Percentiles rank a stretch among this genome's conserved stretches.
phyloP scores from a whole-genome alignment of 2,888 invertebrate genomes.

The Corbicula japonica region DNA sequence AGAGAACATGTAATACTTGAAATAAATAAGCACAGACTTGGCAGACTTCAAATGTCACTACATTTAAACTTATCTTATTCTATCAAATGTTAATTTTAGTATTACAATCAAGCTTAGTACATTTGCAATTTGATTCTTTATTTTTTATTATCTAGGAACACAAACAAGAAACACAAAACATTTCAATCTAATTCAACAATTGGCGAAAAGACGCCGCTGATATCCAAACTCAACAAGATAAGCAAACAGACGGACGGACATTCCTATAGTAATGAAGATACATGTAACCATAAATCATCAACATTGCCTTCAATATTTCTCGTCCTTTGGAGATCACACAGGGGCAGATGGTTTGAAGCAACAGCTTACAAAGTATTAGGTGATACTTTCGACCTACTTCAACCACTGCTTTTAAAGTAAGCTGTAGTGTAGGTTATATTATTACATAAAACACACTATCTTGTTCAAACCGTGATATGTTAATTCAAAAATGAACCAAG shows the following conservation, averaged over 20 bases:
- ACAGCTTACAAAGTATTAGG: constrained; percentile 39
- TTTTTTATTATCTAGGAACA: neutral
- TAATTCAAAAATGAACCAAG: neutral
- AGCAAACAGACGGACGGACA: neutral
- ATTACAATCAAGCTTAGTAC: no score
- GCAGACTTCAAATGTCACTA: no score
- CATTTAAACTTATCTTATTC: no score
- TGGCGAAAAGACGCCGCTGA: neutral
- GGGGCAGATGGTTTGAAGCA: constrained; percentile 6
- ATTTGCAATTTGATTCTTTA: no score
- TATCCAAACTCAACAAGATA: neutral
- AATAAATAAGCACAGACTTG: no score
- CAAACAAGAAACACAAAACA: neutral
- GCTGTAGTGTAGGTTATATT: neutral
- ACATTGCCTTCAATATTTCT: constrained; percentile 22
- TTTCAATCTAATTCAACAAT: neutral
- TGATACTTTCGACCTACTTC: constrained; percentile 43
- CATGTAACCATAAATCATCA: neutral
- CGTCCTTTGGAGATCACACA: constrained; percentile 30
- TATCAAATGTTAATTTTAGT: no score
- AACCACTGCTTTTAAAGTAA: constrained; percentile 63
- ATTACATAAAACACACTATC: neutral
- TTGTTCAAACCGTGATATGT: neutral
- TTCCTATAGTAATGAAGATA: neutral
- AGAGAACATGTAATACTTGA: no score